Evolutionary conservation across 2,888 invertebrate species (phyloP).

Genomic region (Hydraecia micacea): DNA sequence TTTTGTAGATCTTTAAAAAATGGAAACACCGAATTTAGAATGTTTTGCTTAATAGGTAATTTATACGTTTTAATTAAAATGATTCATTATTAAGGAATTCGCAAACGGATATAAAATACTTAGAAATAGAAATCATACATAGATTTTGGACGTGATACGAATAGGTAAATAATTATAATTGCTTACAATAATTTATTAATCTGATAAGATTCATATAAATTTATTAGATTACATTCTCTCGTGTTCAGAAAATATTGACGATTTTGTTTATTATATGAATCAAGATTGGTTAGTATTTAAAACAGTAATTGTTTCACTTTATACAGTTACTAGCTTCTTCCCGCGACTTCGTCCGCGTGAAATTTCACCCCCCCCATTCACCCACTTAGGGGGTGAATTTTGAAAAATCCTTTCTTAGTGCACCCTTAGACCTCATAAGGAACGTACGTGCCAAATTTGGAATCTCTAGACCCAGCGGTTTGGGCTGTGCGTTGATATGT

Average conservation of each 20-base stretch:
- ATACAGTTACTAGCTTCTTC: neutral
- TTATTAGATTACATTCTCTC: slow-evolving; percentile 28
- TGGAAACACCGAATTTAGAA: slow-evolving; percentile 5
- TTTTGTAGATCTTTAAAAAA: neutral
- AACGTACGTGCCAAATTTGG: too few relatives aligned
- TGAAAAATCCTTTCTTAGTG: too few relatives aligned
- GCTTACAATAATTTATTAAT: slow-evolving; percentile 27
- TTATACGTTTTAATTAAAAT: slow-evolving; percentile 8
- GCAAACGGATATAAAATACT: slow-evolving; percentile 35
- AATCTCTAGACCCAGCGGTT: too few relatives aligned
- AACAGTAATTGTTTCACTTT: neutral
- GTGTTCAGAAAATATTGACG: slow-evolving; percentile 7
- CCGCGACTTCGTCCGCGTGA: too few relatives aligned
- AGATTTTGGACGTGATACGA: slow-evolving; percentile 37
- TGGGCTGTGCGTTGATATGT: too few relatives aligned
- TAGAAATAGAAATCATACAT: slow-evolving; percentile 3
- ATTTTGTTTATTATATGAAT: slow-evolving; percentile 11
- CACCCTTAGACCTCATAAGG: too few relatives aligned
- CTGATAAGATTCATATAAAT: slow-evolving; percentile 34
- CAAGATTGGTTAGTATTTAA: neutral
- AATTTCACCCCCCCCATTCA: too few relatives aligned
- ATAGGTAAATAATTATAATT: slow-evolving; percentile 19
- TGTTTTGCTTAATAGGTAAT: neutral
- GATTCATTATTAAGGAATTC: slow-evolving; percentile 38
- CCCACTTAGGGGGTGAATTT: too few relatives aligned